Evolutionary conservation across 2,113 vertebrate species (phyloP).

Genomic region (Stigmatopora nigra): DNA sequence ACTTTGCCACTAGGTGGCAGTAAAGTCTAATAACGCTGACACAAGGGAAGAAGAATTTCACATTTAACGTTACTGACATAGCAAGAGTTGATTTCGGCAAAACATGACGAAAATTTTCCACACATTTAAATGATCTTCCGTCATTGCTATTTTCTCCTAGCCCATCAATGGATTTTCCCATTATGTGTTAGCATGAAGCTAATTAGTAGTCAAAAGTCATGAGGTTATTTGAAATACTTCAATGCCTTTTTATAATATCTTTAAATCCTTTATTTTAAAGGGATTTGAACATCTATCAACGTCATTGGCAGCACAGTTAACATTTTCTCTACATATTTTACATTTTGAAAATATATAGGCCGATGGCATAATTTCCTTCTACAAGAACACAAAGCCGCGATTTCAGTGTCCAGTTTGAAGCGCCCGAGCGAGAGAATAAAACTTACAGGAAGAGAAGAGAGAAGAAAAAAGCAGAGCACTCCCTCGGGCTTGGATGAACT

Average conservation of each 20-base stretch:
- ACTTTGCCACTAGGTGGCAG: neutral
- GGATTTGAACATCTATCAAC: too few species aligned
- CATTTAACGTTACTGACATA: neutral
- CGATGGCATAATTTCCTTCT: slow-evolving; percentile 17
- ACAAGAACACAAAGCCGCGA: neutral
- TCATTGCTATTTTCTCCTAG: neutral
- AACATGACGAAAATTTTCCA: too few species aligned
- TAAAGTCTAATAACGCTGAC: neutral
- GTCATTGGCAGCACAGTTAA: neutral
- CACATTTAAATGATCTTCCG: too few species aligned
- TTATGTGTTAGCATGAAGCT: neutral
- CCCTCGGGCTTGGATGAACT: slow-evolving; percentile 40
- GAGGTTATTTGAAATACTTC: neutral
- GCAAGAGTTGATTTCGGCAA: too few species aligned
- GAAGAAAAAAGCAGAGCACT: slow-evolving; percentile 24
- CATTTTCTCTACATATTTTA: neutral
- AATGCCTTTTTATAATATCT: neutral
- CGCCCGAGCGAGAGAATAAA: slow-evolving; percentile 45
- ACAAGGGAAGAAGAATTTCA: neutral
- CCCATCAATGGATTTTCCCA: neutral
- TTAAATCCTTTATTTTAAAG: too few species aligned
- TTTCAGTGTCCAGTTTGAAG: slow-evolving; percentile 5
- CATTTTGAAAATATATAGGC: slow-evolving; percentile 27
- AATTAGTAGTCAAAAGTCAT: neutral
- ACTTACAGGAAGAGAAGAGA: slow-evolving; percentile 67